Evolutionary conservation across 2,888 invertebrate genomes (phyloP).

Genomic region (Tetranychus truncatus): DNA sequence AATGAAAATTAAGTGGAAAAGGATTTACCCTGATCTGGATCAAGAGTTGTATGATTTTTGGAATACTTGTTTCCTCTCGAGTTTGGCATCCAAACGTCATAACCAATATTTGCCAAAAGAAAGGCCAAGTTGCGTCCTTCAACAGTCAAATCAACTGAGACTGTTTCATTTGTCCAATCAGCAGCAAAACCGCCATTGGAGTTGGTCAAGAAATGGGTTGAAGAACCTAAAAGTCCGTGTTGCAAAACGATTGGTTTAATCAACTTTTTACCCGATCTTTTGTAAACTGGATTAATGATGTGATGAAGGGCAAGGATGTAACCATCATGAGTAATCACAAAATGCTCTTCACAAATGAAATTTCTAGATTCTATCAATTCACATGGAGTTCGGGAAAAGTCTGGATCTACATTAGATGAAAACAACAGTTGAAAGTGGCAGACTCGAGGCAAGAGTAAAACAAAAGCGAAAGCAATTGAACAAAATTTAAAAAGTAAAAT

Average conservation of each 20-base stretch:
- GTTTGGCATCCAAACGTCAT: constrained; percentile 5
- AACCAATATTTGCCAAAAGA: background rate
- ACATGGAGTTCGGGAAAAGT: background rate
- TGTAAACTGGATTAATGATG: background rate
- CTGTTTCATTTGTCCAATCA: background rate
- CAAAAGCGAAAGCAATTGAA: too few species aligned
- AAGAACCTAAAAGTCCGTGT: background rate
- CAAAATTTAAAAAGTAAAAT: too few species aligned
- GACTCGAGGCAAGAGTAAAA: too few species aligned
- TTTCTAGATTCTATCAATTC: background rate
- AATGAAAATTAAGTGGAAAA: background rate
- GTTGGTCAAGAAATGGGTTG: background rate
- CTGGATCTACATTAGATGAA: background rate
- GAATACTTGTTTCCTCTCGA: constrained; percentile 1
- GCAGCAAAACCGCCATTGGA: background rate
- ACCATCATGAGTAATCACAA: background rate
- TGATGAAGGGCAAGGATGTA: background rate
- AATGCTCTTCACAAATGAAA: background rate
- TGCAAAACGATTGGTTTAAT: background rate
- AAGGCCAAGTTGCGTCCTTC: constrained; percentile 23
- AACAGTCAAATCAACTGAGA: background rate
- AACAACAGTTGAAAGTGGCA: too few species aligned
- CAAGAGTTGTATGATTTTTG: background rate
- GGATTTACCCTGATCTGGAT: background rate
- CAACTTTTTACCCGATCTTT: background rate